phyloP scores from a whole-genome alignment of 2,113 vertebrate genomes.

The Hylia prasina region DNA sequence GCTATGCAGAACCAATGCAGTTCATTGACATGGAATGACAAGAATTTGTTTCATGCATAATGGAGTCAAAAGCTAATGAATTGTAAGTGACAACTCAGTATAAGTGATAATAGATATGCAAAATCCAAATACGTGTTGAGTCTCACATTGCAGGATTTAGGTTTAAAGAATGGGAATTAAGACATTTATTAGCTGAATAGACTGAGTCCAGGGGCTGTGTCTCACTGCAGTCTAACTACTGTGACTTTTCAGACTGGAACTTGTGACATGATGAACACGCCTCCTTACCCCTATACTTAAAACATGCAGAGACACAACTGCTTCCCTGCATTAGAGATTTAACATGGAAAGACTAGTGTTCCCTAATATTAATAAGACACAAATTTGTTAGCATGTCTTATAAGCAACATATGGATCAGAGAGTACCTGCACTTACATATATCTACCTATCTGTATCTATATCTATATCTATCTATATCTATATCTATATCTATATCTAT shows the following conservation, averaged over 20 bases:
- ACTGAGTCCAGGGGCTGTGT: background rate
- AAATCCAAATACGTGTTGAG: background rate
- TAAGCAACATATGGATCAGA: background rate
- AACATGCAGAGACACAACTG: background rate
- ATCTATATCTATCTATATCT: too few relatives aligned
- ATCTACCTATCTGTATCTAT: too few relatives aligned
- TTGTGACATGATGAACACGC: background rate
- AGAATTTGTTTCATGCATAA: background rate
- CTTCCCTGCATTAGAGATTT: background rate
- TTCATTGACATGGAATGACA: background rate
- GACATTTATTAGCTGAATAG: background rate
- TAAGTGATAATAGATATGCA: background rate
- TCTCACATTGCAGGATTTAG: background rate
- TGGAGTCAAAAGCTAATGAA: background rate
- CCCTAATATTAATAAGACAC: background rate
- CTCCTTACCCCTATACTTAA: background rate
- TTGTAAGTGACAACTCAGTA: background rate
- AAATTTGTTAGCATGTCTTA: background rate
- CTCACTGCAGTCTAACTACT: background rate
- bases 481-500: too few relatives aligned
- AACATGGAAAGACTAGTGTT: background rate
- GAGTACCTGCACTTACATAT: background rate
- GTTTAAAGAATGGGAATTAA: background rate
- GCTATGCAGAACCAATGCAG: background rate
- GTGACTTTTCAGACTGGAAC: background rate